Base-by-base conservation (phyloP, 2,888 invertebrate genomes). In the Monochamus alternatus region DNA sequence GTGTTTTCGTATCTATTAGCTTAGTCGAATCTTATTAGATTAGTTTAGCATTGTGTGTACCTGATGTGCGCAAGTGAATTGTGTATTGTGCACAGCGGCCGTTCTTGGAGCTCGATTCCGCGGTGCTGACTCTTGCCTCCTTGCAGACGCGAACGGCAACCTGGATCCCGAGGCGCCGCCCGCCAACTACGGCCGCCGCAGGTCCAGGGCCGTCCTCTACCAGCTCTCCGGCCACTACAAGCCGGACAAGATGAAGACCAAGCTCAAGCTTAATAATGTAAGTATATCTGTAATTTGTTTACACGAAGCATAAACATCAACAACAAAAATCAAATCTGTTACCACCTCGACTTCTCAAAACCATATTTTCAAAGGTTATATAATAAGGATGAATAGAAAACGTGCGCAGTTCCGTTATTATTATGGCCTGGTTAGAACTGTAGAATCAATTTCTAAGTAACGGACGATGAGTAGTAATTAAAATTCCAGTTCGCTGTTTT, bases 171-270 rank as follows among this genome's bases (percentile, higher is more conserved):
- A 92, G 81, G 92, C 92, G 32, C 95, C 95, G 83, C 94, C 95
- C 84, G 94, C 95, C 86, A 97, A 97, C 91, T 97, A 97, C 91
- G 97, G 96, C 84, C 91, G 98, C 83, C 92, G 98, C 86, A 93
- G 98, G 86, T 97, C 97, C 88, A 92, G 98, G 87, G 98, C 98
- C 60, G 98, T 98, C 76, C 94, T 98, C 80, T 98, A 98, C 91
- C 98, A 98, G 91, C 93, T 98, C 85, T 98, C 97, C 84, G 98
- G 98, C 80, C 98, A 98, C 90, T 98, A 98, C 90, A 97, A 96
- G 89, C 97, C 96, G 87, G 97, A 97, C 90, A 96, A 96, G 89
- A 94, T 94, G 90, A 96, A 98, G 91, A 95, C 94, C 82, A 98
- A 98, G 91, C 92, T 97, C 86, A 97, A 97, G 91, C 92, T 98